Conservation (phyloP, 2,797 vertebrate genomes). For the Sparidentex hasta region DNA sequence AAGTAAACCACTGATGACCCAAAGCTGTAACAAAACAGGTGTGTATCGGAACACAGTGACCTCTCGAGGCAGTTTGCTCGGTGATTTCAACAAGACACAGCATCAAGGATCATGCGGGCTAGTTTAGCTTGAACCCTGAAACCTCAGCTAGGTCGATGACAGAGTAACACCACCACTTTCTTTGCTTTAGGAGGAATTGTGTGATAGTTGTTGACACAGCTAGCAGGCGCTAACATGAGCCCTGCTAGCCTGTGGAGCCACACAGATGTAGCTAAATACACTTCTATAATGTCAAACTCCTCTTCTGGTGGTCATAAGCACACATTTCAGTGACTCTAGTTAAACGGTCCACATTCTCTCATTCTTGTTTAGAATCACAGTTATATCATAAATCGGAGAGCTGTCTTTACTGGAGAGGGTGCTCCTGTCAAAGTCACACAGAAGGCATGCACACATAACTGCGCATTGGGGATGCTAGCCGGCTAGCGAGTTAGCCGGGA, state of each 20-base stretch:
- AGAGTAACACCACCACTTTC: not conserved
- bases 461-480: conserved; percentile 47
- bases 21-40: not conserved
- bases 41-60: not conserved
- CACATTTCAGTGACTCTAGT: not conserved
- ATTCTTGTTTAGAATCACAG: not conserved
- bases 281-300: not conserved
- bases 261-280: not conserved
- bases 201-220: not conserved
- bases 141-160: not conserved
- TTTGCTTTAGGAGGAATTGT: not conserved
- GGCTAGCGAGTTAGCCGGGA: conserved; percentile 53
- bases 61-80: not conserved
- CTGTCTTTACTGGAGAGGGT: not conserved
- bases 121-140: rapidly evolving
- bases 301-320: no score
- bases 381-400: rapidly evolving
- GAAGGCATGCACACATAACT: conserved; percentile 32
- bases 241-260: not conserved
- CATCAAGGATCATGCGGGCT: not conserved
- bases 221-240: not conserved
- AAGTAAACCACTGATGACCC: no score
- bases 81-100: not conserved
- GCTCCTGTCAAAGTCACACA: conserved; percentile 78
- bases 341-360: rapidly evolving